These are phyloP conservation scores for Hypothenemus hampei DNA, from an alignment of 1,140 invertebrate genomes.

Conservation along the genomic window DNA sequence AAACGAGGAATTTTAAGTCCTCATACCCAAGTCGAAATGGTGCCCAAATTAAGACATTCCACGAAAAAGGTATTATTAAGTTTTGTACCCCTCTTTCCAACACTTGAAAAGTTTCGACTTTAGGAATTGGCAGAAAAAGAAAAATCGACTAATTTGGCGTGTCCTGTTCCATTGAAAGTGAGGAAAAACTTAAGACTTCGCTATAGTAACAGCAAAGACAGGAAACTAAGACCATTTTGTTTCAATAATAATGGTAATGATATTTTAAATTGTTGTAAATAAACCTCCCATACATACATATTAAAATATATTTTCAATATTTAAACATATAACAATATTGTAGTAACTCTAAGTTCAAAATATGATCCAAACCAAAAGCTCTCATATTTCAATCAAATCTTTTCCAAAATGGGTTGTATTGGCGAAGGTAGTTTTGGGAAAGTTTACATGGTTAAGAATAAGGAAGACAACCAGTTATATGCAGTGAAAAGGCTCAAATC, in stretches of 20 bases:
- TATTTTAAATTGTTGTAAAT: not conserved
- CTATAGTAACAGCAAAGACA: not conserved
- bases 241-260: slow-evolving; percentile 25
- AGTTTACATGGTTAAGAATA: slow-evolving; percentile 62
- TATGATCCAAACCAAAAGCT: slow-evolving; percentile 29
- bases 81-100: not conserved
- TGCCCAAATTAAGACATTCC: slow-evolving; percentile 18
- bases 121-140: slow-evolving; percentile 27
- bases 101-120: not conserved
- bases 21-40: slow-evolving; percentile 20
- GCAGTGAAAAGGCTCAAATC: slow-evolving; percentile 59
- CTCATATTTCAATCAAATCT: slow-evolving; percentile 61
- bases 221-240: slow-evolving; percentile 19
- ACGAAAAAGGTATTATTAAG: slow-evolving; percentile 28
- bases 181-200: slow-evolving; percentile 10
- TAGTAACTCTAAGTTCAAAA: slow-evolving; percentile 28
- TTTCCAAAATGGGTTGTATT: slow-evolving; percentile 55
- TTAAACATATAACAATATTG: not conserved
- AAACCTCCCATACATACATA: not conserved
- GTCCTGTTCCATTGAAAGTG: slow-evolving; percentile 25
- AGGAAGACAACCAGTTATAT: slow-evolving; percentile 62
- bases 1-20: slow-evolving; percentile 18
- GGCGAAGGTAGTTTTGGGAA: slow-evolving; percentile 73
- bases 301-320: not conserved
- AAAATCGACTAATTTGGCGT: slow-evolving; percentile 13